These are phyloP conservation scores for Colossoma macropomum DNA, from an alignment of 2,113 vertebrate species.

Conservation along the genomic window DNA sequence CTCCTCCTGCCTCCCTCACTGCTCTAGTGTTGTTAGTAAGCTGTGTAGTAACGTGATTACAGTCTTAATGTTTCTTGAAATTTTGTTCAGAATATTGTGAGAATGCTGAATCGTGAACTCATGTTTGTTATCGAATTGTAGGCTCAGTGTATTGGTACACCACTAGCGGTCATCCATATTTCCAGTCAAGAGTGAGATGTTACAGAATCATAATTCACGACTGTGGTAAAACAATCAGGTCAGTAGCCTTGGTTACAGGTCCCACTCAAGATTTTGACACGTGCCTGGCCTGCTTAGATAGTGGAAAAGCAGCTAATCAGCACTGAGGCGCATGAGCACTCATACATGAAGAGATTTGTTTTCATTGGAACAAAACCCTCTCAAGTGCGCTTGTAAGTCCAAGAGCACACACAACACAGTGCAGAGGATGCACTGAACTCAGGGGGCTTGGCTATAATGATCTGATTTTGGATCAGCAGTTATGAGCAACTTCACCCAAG, in stretches of 20 bases:
- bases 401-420: background rate
- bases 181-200: background rate
- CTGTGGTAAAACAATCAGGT: background rate
- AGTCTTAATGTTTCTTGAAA: too few relatives aligned
- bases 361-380: background rate
- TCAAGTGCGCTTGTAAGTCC: constrained; percentile 10
- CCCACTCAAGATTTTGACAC: constrained; percentile 4
- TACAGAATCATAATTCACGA: background rate
- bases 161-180: background rate
- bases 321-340: background rate
- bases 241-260: background rate
- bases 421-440: background rate
- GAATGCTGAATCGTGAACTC: too few relatives aligned
- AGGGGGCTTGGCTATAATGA: background rate
- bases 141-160: too few relatives aligned
- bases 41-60: too few relatives aligned
- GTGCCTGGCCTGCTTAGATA: background rate
- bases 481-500: background rate
- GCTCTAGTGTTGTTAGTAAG: too few relatives aligned
- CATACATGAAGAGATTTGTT: background rate
- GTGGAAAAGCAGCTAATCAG: background rate
- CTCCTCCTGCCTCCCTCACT: too few relatives aligned
- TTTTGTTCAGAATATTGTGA: too few relatives aligned
- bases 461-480: background rate
- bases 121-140: too few relatives aligned